Percentiles rank a stretch among this genome's conserved stretches.
These are phyloP conservation scores for Colostygia pectinataria DNA, from an alignment of 2,888 invertebrate genomes.

Conservation along the genomic window DNA sequence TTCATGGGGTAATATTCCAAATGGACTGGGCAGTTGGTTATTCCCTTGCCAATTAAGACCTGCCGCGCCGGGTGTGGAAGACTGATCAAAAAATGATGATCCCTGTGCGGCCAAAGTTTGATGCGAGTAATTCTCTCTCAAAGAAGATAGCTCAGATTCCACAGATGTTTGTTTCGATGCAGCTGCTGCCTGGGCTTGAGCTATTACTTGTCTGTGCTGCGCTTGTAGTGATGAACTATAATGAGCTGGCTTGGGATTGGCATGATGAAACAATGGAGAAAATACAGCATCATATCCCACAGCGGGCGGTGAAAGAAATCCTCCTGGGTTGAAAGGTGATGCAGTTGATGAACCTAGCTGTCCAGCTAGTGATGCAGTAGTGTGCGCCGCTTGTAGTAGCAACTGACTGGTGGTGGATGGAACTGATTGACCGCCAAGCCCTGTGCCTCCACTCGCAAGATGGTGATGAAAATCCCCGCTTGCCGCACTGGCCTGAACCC, in stretches of 20 bases:
- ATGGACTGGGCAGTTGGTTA: conserved; percentile 87
- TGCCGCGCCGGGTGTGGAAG: conserved; percentile 75
- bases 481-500: conserved; percentile 86
- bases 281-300: conserved; percentile 93
- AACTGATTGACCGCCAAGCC: conserved; percentile 79
- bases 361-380: conserved; percentile 84
- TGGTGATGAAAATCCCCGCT: conserved; percentile 87
- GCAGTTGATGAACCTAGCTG: conserved; percentile 85
- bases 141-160: conserved; percentile 81
- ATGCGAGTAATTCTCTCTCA: conserved; percentile 85
- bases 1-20: conserved; percentile 90
- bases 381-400: conserved; percentile 85
- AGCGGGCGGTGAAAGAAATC: conserved; percentile 89
- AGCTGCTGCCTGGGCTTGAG: conserved; percentile 80
- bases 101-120: conserved; percentile 83
- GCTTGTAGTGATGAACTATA: conserved; percentile 86
- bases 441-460: conserved; percentile 83
- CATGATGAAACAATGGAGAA: conserved; percentile 91
- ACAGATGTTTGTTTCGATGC: conserved; percentile 81
- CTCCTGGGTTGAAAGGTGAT: conserved; percentile 86
- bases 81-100: conserved; percentile 86
- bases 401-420: conserved; percentile 87
- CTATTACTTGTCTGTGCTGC: conserved; percentile 87
- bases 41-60: conserved; percentile 89
- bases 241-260: conserved; percentile 88